These are phyloP conservation scores for Epinephelus cyanopodus DNA, from an alignment of 2,113 vertebrate genomes.

Conservation along the genomic window DNA sequence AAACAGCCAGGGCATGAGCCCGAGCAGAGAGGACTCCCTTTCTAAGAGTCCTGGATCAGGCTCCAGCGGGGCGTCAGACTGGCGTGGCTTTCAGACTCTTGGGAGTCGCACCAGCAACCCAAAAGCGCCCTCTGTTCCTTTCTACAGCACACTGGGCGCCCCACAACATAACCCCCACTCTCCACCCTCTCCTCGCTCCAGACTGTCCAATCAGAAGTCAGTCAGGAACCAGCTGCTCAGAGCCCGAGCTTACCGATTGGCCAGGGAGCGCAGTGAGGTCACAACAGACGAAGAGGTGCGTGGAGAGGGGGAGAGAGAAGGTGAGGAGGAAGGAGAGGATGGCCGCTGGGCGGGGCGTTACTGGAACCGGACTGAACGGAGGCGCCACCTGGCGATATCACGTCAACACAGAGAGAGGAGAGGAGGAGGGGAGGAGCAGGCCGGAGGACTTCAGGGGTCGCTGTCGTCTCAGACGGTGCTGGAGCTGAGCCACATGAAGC, in stretches of 20 bases:
- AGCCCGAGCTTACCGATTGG: constrained; percentile 71
- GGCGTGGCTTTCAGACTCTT: constrained; percentile 70
- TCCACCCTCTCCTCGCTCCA: constrained; percentile 70
- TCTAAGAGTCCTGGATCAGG: constrained; percentile 69
- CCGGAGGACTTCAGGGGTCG: constrained; percentile 35
- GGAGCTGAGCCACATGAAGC: constrained; percentile 82
- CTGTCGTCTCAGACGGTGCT: constrained; percentile 71
- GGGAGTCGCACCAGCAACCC: constrained; percentile 42
- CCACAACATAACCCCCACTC: constrained; percentile 45
- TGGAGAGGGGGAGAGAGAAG: constrained; percentile 44
- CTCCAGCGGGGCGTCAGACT: constrained; percentile 63
- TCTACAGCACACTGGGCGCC: constrained; percentile 72
- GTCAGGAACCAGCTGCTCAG: constrained; percentile 79
- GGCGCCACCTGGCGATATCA: constrained; percentile 67
- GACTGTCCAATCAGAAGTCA: constrained; percentile 74
- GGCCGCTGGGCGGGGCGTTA: constrained; percentile 72
- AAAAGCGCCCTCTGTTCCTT: constrained; percentile 32
- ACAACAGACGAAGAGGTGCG: constrained; percentile 78
- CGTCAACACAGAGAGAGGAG: constrained; percentile 73
- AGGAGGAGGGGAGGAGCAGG: constrained; percentile 42
- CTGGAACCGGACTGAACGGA: constrained; percentile 75
- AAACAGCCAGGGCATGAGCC: constrained; percentile 25
- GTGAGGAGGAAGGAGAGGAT: constrained; percentile 60
- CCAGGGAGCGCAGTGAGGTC: constrained; percentile 75
- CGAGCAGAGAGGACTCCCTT: constrained; percentile 61